phyloP scores from a whole-genome alignment of 2,113 vertebrate genomes.

The Aplodontia rufa region DNA sequence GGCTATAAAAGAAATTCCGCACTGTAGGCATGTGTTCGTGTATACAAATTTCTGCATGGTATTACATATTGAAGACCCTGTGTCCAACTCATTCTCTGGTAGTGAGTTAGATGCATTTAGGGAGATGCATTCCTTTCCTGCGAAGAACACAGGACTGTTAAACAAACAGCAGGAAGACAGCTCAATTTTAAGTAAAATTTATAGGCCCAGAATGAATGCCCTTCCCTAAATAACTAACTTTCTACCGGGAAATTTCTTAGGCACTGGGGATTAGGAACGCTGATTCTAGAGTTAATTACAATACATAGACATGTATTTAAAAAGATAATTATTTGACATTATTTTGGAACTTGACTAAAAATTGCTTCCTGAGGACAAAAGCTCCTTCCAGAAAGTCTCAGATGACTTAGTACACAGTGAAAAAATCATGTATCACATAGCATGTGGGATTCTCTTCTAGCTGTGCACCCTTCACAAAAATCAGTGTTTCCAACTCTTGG shows the following conservation, averaged over 20 bases:
- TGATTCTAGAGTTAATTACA: conserved; percentile 68
- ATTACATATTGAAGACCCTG: not conserved
- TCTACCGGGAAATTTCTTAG: conserved; percentile 65
- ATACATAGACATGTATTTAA: conserved; percentile 74
- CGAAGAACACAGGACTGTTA: conserved; percentile 69
- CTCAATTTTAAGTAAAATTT: conserved; percentile 78
- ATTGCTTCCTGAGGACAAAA: conserved; percentile 73
- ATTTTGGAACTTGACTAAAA: conserved; percentile 75
- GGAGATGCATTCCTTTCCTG: conserved; percentile 42
- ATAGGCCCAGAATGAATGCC: conserved; percentile 60
- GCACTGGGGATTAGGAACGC: conserved; percentile 59
- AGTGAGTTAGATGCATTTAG: conserved; percentile 70
- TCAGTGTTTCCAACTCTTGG: conserved; percentile 24
- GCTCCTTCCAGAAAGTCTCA: conserved; percentile 25
- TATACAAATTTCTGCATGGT: conserved; percentile 17
- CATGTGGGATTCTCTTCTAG: not conserved
- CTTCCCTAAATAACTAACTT: conserved; percentile 60
- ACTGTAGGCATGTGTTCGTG: not conserved
- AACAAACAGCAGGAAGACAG: conserved; percentile 73
- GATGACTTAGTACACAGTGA: conserved; percentile 44
- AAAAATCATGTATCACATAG: conserved; percentile 38
- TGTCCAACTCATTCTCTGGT: not conserved
- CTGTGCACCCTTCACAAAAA: not conserved
- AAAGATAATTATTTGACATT: conserved; percentile 76
- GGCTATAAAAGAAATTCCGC: not conserved